phyloP scores from a whole-genome alignment of 1,140 invertebrate genomes.

The Cydia fagiglandana region DNA sequence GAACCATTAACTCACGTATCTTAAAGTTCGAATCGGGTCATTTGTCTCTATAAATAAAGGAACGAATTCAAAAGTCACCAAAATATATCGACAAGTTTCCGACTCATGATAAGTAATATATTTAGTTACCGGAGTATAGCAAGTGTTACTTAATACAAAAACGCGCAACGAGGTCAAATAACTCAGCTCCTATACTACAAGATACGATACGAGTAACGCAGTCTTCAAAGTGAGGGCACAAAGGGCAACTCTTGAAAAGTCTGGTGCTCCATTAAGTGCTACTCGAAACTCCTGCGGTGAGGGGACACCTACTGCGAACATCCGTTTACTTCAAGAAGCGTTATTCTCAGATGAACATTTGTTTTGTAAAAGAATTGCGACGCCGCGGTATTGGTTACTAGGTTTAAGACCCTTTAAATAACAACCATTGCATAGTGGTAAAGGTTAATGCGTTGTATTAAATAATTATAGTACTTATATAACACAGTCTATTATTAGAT shows the following conservation, averaged over 20 bases:
- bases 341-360: not conserved
- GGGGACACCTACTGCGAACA: conserved; percentile 31
- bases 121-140: not conserved
- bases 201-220: conserved; percentile 15
- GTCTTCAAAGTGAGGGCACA: conserved; percentile 26
- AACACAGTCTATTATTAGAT: too few relatives aligned
- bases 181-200: not conserved
- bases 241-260: conserved; percentile 37
- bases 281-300: conserved; percentile 33
- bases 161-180: conserved; percentile 3
- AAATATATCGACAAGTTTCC: conserved; percentile 2
- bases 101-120: not conserved
- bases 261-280: conserved; percentile 39
- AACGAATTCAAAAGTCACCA: not conserved
- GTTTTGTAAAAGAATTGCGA: not conserved
- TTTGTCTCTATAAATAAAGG: not conserved
- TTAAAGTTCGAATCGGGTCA: too few relatives aligned
- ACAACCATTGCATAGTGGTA: too few relatives aligned
- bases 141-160: not conserved
- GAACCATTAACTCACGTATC: too few relatives aligned
- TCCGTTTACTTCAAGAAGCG: not conserved
- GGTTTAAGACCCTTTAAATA: too few relatives aligned
- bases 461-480: too few relatives aligned
- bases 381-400: not conserved
- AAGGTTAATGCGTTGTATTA: too few relatives aligned